These are phyloP conservation scores for Augochlora pura DNA, from an alignment of 1,140 invertebrate genomes.

Conservation along the genomic window DNA sequence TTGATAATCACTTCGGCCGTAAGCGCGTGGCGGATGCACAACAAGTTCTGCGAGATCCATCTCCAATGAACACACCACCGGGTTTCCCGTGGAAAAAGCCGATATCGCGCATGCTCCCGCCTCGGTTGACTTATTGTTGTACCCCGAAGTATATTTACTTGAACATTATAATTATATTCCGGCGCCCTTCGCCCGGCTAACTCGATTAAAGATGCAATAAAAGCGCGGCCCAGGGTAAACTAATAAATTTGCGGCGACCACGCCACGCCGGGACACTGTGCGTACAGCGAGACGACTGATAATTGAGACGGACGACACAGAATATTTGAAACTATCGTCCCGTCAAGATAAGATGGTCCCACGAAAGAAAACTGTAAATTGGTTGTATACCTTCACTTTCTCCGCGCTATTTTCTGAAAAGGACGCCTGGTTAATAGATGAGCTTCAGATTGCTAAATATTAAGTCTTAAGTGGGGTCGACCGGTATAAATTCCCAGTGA, in stretches of 20 bases:
- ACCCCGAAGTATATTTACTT: slow-evolving; percentile 33
- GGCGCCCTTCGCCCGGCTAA: slow-evolving; percentile 8
- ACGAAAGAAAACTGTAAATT: neutral
- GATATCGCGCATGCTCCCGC: slow-evolving; percentile 36
- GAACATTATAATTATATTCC: slow-evolving; percentile 39
- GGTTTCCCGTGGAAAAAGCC: slow-evolving; percentile 16
- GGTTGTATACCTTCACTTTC: neutral
- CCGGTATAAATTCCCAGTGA: slow-evolving; percentile 7
- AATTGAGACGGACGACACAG: neutral
- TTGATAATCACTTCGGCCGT: neutral
- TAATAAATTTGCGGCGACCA: neutral
- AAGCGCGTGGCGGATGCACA: slow-evolving; percentile 1
- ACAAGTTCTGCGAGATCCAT: slow-evolving; percentile 33
- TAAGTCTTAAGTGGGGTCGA: neutral
- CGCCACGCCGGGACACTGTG: no score
- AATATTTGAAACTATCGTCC: neutral
- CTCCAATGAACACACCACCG: slow-evolving; percentile 18
- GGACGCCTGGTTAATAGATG: neutral
- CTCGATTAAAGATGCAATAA: slow-evolving; percentile 8
- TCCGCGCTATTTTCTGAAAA: slow-evolving; percentile 13
- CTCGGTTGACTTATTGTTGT: slow-evolving; percentile 27
- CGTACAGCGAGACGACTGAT: neutral
- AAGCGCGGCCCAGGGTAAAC: neutral
- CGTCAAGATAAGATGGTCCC: neutral
- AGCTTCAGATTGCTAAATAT: neutral